phyloP scores from a whole-genome alignment of 1,140 invertebrate genomes.

The Hormaphis cornu region DNA sequence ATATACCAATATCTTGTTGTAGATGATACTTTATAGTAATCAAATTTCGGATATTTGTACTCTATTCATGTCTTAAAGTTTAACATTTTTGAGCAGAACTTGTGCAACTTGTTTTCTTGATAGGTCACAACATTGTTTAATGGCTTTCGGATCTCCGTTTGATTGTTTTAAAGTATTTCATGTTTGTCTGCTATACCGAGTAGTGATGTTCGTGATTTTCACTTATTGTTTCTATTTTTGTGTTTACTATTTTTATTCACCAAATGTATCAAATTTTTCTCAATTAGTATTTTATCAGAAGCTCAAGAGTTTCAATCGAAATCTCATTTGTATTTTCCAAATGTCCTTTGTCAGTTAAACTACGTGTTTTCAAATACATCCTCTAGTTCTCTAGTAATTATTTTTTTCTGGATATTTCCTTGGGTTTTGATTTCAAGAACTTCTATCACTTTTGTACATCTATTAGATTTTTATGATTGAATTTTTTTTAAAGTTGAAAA shows the following conservation, averaged over 20 bases:
- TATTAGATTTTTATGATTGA: too few relatives aligned
- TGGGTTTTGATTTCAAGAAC: background rate
- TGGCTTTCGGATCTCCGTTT: background rate
- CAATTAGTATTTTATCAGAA: background rate
- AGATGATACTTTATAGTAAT: too few relatives aligned
- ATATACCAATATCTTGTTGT: too few relatives aligned
- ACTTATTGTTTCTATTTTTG: background rate
- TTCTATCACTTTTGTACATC: too few relatives aligned
- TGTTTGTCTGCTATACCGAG: background rate
- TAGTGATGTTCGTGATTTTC: background rate
- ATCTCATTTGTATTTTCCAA: background rate
- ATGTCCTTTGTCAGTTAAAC: background rate
- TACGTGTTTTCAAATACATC: background rate
- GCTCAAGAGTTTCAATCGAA: background rate
- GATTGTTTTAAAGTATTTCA: background rate
- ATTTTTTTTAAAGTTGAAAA: too few relatives aligned
- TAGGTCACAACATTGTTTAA: background rate
- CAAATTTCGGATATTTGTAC: background rate
- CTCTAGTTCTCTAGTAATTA: background rate
- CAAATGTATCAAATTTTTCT: background rate
- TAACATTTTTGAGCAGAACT: background rate
- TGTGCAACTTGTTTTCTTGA: background rate
- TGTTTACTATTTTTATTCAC: background rate
- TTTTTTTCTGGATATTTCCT: slow-evolving; percentile 1
- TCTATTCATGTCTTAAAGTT: background rate